Percentiles rank a stretch among this genome's conserved stretches.
Evolutionary conservation across 1,140 invertebrate species (phyloP).

Genomic region (Popillia japonica): DNA sequence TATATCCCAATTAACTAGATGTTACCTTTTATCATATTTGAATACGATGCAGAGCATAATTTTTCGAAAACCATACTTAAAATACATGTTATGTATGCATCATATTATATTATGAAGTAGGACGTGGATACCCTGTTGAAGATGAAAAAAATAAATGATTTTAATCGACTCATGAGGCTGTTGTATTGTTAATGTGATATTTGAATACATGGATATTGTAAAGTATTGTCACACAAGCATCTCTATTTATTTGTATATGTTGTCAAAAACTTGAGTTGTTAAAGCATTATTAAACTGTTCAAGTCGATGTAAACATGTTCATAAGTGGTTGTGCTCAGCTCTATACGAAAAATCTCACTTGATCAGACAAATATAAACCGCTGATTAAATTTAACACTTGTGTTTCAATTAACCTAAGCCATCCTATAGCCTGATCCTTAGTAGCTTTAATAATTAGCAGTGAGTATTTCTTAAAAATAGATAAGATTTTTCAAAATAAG

Average conservation of each 20-base stretch:
- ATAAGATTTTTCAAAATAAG: no score
- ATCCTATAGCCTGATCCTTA: neutral
- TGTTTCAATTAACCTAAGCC: conserved; percentile 1
- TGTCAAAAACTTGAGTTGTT: conserved; percentile 48
- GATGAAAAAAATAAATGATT: conserved; percentile 34
- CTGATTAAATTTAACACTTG: conserved; percentile 45
- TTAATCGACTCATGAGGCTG: conserved; percentile 55
- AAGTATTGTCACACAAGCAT: conserved; percentile 51
- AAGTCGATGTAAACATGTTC: conserved; percentile 50
- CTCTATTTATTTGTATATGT: conserved; percentile 54
- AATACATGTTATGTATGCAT: neutral
- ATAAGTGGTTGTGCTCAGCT: conserved; percentile 52
- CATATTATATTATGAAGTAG: conserved; percentile 2
- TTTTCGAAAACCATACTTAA: conserved; percentile 19
- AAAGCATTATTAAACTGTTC: conserved; percentile 51
- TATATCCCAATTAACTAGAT: conserved; percentile 48
- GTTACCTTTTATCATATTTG: conserved; percentile 44
- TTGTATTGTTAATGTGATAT: conserved; percentile 59
- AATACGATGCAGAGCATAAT: conserved; percentile 13
- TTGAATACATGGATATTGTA: conserved; percentile 59
- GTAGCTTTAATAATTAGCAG: no score
- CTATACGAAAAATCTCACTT: conserved; percentile 48
- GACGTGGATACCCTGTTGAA: conserved; percentile 26
- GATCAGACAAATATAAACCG: conserved; percentile 51
- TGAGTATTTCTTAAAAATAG: no score